Evolutionary conservation across 2,797 vertebrate species (phyloP).

Genomic region (Hydrophis major): DNA sequence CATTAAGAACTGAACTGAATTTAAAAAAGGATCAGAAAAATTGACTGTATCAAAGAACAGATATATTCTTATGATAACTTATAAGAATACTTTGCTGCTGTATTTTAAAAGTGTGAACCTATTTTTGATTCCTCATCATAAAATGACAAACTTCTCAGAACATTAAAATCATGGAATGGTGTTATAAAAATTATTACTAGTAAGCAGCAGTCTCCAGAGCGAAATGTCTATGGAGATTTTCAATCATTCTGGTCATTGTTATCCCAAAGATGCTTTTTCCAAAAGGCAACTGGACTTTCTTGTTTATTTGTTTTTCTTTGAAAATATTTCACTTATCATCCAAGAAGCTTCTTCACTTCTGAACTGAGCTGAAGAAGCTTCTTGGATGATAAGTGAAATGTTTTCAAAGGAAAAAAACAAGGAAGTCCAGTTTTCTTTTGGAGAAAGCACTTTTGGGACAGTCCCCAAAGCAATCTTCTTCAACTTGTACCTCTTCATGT

Average conservation of each 20-base stretch:
- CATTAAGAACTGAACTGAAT: not conserved
- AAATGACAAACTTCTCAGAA: not conserved
- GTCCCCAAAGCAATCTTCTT: not conserved
- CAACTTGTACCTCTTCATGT: not conserved
- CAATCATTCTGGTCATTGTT: not conserved
- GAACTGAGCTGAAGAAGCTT: not conserved
- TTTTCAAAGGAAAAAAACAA: not conserved
- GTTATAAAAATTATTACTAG: not conserved
- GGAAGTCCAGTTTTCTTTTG: not conserved
- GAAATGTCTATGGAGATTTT: not conserved
- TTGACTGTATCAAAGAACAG: not conserved
- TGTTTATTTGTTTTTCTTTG: not conserved
- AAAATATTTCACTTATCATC: not conserved
- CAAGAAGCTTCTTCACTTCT: not conserved
- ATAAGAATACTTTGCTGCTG: not conserved
- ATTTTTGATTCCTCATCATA: not conserved
- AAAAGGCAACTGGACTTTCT: not conserved
- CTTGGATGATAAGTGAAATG: not conserved
- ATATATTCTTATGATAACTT: not conserved
- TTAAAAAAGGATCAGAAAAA: not conserved
- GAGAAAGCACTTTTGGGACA: not conserved
- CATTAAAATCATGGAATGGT: not conserved
- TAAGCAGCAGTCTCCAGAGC: not conserved
- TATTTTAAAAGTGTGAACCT: not conserved
- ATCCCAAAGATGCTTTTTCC: not conserved